These are phyloP conservation scores for Globodera rostochiensis DNA, from an alignment of 1,140 invertebrate species.

Conservation along the genomic window DNA sequence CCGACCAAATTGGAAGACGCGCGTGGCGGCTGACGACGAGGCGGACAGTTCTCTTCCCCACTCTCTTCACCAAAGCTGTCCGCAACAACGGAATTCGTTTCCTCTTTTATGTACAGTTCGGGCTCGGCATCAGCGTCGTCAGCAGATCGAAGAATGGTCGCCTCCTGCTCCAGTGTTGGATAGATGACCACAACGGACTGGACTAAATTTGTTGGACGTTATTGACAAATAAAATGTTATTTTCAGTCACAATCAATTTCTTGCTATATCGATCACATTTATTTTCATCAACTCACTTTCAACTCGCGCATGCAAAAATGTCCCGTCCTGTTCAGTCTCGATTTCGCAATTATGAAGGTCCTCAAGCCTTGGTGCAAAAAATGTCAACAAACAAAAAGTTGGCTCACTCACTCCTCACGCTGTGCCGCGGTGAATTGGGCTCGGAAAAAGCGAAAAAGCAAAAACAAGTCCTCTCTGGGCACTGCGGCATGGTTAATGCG, in stretches of 20 bases:
- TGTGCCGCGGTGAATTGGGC: background rate
- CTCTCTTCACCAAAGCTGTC: background rate
- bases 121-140: background rate
- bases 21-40: background rate
- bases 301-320: background rate
- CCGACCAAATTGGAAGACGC: too few species aligned
- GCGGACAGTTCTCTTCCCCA: background rate
- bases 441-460: slow-evolving; percentile 6
- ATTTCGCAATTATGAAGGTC: background rate
- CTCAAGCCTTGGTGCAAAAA: background rate
- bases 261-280: background rate
- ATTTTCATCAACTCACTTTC: background rate
- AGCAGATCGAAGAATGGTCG: background rate
- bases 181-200: background rate
- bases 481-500: background rate
- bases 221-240: background rate
- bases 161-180: background rate
- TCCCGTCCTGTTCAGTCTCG: background rate
- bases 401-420: background rate
- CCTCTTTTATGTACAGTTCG: background rate
- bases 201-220: background rate
- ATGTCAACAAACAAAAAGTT: background rate
- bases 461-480: background rate
- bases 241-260: too few species aligned
- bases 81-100: background rate